These are phyloP conservation scores for Volucella bombylans DNA, from an alignment of 2,888 invertebrate species.

Conservation along the genomic window DNA sequence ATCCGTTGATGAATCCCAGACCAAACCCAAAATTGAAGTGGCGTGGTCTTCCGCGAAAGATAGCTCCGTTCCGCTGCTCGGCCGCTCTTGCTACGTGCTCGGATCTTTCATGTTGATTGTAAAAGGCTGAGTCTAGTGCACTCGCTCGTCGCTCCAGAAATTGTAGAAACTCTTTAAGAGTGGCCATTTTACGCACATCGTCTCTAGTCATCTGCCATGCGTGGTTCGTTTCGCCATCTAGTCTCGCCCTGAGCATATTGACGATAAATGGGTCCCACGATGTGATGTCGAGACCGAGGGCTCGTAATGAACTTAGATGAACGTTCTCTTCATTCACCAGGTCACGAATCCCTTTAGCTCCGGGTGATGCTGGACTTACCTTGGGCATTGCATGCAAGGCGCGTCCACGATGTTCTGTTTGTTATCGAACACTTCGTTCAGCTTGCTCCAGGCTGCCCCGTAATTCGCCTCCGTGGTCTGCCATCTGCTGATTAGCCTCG, in stretches of 20 bases:
- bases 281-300: conserved; percentile 1
- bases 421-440: conserved; percentile 22
- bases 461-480: not conserved
- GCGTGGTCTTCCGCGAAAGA: too few relatives aligned
- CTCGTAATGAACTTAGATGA: conserved; percentile 10
- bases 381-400: conserved; percentile 26
- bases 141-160: conserved; percentile 13
- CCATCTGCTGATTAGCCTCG: conserved; percentile 21
- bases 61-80: not conserved
- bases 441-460: conserved; percentile 10
- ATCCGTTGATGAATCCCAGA: too few relatives aligned
- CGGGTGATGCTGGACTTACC: not conserved
- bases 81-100: too few relatives aligned
- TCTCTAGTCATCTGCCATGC: conserved; percentile 32
- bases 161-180: conserved; percentile 9
- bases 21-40: too few relatives aligned
- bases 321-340: conserved; percentile 14
- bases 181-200: conserved; percentile 13
- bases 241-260: conserved; percentile 24
- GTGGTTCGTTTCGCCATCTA: conserved; percentile 7
- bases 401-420: conserved; percentile 16
- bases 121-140: conserved; percentile 24
- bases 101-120: not conserved
- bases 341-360: not conserved
- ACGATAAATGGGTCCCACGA: conserved; percentile 26